Conservation (phyloP, 2,888 invertebrate genomes). For the Drosophila formosana region DNA sequence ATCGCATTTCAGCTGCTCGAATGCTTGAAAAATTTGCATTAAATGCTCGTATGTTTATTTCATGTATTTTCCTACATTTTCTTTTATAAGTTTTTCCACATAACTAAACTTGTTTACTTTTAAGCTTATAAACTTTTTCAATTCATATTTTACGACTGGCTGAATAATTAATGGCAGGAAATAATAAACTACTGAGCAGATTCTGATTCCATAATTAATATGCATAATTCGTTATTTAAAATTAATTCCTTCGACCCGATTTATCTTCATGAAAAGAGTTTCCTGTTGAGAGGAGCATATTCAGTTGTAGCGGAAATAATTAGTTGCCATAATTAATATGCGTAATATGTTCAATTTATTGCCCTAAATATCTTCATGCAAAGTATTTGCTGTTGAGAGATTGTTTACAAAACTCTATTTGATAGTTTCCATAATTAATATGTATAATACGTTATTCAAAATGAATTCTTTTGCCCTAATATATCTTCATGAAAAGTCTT, state of each 20-base stretch:
- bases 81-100: conserved; percentile 19
- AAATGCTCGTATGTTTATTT: conserved; percentile 34
- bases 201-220: not conserved
- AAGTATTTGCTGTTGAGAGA: not conserved
- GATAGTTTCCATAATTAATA: not conserved
- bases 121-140: conserved; percentile 24
- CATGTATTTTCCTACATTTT: conserved; percentile 5
- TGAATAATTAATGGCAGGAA: conserved; percentile 5
- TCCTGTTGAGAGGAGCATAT: not conserved
- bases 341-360: too few relatives aligned
- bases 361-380: not conserved
- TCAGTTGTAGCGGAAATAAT: too few relatives aligned
- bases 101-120: conserved; percentile 31
- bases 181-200: not conserved
- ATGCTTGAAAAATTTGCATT: conserved; percentile 51
- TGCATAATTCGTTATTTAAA: not conserved
- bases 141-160: conserved; percentile 16
- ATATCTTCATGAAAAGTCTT: not conserved
- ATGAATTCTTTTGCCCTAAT: not conserved
- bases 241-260: not conserved
- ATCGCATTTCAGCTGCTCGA: conserved; percentile 44
- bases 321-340: too few relatives aligned
- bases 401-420: not conserved
- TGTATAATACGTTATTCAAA: not conserved
- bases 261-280: not conserved